Evolutionary conservation across 2,888 invertebrate genomes (phyloP).

Genomic region (Melipona bicolor): DNA sequence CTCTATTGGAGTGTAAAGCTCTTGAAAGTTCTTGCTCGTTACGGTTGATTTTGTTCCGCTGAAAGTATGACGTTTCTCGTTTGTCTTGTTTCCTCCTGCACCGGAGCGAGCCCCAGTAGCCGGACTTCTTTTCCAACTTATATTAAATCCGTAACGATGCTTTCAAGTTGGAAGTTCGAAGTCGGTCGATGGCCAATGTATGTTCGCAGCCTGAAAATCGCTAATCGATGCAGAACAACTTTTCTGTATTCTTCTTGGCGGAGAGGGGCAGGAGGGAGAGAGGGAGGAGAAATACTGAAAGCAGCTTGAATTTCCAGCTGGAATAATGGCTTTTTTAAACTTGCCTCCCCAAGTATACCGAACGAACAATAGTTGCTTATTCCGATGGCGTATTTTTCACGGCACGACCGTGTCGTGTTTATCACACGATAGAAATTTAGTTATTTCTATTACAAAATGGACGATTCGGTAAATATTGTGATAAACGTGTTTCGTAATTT

Average conservation of each 20-base stretch:
- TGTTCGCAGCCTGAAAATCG: slow-evolving; percentile 38
- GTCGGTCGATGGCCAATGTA: slow-evolving; percentile 37
- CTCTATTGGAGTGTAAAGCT: not conserved
- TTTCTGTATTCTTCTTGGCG: slow-evolving; percentile 17
- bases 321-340: slow-evolving; percentile 22
- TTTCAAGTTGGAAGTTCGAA: slow-evolving; percentile 37
- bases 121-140: slow-evolving; percentile 47
- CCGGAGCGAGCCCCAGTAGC: not conserved
- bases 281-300: not conserved
- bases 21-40: slow-evolving; percentile 32
- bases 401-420: not conserved
- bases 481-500: too few species aligned
- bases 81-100: slow-evolving; percentile 28
- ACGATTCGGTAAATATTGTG: too few species aligned
- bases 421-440: not conserved
- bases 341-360: not conserved
- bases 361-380: not conserved
- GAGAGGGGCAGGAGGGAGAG: too few species aligned
- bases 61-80: slow-evolving; percentile 30
- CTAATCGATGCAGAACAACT: slow-evolving; percentile 49
- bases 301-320: not conserved
- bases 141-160: slow-evolving; percentile 55
- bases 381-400: not conserved
- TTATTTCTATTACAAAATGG: not conserved
- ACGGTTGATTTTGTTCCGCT: slow-evolving; percentile 21